Conservation (phyloP, 2,888 invertebrate species). For the Athrips mouffetella region DNA sequence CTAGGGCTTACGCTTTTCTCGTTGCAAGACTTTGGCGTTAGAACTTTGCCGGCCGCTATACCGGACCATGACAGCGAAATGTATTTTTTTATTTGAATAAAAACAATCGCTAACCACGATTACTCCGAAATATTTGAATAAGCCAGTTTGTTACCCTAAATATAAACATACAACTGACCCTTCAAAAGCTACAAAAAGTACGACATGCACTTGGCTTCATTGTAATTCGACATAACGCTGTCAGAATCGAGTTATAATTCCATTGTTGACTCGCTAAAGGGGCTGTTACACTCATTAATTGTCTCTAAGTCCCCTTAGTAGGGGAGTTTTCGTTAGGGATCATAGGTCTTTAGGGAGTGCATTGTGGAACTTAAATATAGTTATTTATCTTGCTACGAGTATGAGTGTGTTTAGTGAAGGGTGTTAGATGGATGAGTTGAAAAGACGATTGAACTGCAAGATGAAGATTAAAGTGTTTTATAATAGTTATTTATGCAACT, state of each 20-base stretch:
- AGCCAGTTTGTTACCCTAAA: no score
- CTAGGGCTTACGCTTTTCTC: no score
- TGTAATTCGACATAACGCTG: conserved; percentile 57
- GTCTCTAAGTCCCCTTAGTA: conserved; percentile 65
- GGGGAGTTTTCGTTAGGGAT: conserved; percentile 26
- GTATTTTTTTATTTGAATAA: no score
- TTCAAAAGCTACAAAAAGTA: not conserved
- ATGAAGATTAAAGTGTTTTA: no score
- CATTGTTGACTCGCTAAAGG: conserved; percentile 65
- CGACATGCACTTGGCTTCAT: conserved; percentile 39
- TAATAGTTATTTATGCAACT: no score
- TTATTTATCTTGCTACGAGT: conserved; percentile 63
- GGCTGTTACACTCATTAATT: conserved; percentile 71
- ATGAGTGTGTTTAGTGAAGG: not conserved
- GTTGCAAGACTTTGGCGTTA: no score
- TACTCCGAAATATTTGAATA: no score
- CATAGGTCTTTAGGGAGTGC: conserved; percentile 49
- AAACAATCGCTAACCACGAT: no score
- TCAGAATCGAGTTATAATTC: conserved; percentile 63
- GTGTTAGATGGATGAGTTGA: not conserved
- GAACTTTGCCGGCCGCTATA: no score
- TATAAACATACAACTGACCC: no score
- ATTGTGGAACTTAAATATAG: conserved; percentile 66
- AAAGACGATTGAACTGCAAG: no score
- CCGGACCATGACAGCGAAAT: no score